Conservation (phyloP, 2,888 invertebrate genomes). For the Oxyteleia sp. region DNA sequence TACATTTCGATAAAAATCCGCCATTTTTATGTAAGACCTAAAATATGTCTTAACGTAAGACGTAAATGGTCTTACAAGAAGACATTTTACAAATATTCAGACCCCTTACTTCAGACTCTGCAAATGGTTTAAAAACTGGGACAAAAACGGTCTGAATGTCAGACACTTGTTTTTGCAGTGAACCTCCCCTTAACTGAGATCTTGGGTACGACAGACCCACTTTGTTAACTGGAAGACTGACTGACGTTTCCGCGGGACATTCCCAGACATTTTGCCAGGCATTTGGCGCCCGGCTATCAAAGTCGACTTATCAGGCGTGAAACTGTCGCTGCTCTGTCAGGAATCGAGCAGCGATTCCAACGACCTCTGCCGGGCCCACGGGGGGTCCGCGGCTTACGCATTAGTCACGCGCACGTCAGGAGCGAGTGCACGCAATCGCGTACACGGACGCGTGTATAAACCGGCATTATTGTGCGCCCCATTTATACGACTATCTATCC, state of each 20-base stretch:
- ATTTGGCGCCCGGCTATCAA: slow-evolving; percentile 70
- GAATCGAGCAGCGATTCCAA: slow-evolving; percentile 40
- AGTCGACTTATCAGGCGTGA: slow-evolving; percentile 80
- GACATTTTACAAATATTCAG: no score
- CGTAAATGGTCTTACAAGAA: no score
- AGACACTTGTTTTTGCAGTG: no score
- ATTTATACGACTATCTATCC: slow-evolving; percentile 61
- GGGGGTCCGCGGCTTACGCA: slow-evolving; percentile 61
- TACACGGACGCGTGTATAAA: slow-evolving; percentile 8
- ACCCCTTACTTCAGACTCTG: no score
- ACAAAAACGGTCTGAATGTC: no score
- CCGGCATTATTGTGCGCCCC: slow-evolving; percentile 44
- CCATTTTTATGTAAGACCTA: no score
- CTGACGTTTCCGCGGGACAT: slow-evolving; percentile 52
- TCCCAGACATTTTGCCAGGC: slow-evolving; percentile 66
- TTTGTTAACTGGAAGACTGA: slow-evolving; percentile 7
- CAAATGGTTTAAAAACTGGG: no score
- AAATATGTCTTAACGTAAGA: no score
- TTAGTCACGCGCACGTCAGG: slow-evolving; percentile 64
- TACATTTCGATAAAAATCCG: no score
- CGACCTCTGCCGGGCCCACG: slow-evolving; percentile 50
- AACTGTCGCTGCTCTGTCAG: slow-evolving; percentile 68
- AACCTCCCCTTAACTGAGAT: neutral
- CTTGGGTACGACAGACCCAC: neutral
- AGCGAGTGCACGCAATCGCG: slow-evolving; percentile 50